Conservation (phyloP, 1,140 invertebrate species). For the Drosophila takahashii region DNA sequence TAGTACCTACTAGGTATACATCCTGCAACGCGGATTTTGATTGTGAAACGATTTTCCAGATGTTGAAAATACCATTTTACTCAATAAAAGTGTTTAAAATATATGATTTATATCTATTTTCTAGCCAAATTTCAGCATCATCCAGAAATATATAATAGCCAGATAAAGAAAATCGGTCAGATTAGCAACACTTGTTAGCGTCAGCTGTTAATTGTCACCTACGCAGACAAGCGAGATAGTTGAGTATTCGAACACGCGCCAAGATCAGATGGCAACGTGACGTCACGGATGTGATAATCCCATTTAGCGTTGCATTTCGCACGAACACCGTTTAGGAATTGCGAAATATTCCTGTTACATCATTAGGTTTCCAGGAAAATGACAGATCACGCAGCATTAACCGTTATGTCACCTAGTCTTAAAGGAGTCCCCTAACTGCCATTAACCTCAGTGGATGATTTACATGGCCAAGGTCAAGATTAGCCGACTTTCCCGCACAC, state of each 20-base stretch:
- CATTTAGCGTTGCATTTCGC: conserved; percentile 2
- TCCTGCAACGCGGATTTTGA: background rate
- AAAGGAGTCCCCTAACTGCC: background rate
- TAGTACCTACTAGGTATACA: no score
- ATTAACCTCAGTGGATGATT: conserved; percentile 12
- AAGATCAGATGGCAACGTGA: conserved; percentile 31
- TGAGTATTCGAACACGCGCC: conserved; percentile 40
- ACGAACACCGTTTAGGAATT: background rate
- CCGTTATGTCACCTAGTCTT: conserved; percentile 52
- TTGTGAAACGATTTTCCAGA: no score
- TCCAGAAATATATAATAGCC: background rate
- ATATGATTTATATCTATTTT: no score
- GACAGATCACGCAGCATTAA: conserved; percentile 7
- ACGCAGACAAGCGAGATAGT: conserved; percentile 2
- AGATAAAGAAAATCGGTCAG: background rate
- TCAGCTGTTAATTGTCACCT: conserved; percentile 29
- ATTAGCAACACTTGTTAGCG: background rate
- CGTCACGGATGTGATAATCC: conserved; percentile 60
- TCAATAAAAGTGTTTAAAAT: no score
- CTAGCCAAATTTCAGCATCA: no score
- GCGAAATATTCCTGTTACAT: conserved; percentile 46
- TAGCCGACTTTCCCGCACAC: conserved; percentile 17
- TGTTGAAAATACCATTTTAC: no score
- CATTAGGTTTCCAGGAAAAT: conserved; percentile 36
- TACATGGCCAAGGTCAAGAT: conserved; percentile 60